Base-by-base conservation (phyloP, 2,797 vertebrate species). In the Bradypus variegatus region DNA sequence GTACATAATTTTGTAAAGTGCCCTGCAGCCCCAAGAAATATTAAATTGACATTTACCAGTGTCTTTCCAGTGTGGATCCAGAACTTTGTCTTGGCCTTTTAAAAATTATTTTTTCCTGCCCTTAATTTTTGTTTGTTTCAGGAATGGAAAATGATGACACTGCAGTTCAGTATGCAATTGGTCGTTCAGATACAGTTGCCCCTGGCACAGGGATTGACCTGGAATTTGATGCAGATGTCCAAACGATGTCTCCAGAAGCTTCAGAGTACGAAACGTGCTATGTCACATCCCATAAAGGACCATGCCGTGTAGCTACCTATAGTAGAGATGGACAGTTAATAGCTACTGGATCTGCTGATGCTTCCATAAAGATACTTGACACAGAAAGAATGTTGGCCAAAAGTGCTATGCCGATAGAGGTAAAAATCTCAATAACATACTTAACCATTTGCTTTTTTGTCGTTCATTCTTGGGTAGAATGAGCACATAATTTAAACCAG, bases 251-350 rank as follows among this genome's bases (percentile, higher is more conserved):
- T 65, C 99, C 99, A 0, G 99, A 99, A 96, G 99, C 99, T 0
- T 99, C 99, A 0, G 99, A 99, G 96, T 99, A 99, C 0, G 99
- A 99, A 96, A 99, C 99, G 31, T 99, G 99, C 97, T 99, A 99
- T 0, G 99, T 99, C 75, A 99, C 99, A 0, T 99, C 99, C 31
- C 99, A 99, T 86, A 99, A 99, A 94, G 99, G 99, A 25, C 99
- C 99, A 0, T 99, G 99, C 90, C 98, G 99, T 0, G 98, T 99
- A 2, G 99, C 99, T 58, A 99, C 99, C 0, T 99, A 99, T 80
- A 99, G 99, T 94, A 98, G 99, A 6, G 99, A 99, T 0, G 99
- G 99, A 3, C 99, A 99, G 96, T 96, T 99, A 25, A 99, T 99
- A 16, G 99, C 99, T 55, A 99, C 99, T 0, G 99, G 99, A 58